phyloP scores from a whole-genome alignment of 2,797 vertebrate genomes.

The Corythornis leucogaster region DNA sequence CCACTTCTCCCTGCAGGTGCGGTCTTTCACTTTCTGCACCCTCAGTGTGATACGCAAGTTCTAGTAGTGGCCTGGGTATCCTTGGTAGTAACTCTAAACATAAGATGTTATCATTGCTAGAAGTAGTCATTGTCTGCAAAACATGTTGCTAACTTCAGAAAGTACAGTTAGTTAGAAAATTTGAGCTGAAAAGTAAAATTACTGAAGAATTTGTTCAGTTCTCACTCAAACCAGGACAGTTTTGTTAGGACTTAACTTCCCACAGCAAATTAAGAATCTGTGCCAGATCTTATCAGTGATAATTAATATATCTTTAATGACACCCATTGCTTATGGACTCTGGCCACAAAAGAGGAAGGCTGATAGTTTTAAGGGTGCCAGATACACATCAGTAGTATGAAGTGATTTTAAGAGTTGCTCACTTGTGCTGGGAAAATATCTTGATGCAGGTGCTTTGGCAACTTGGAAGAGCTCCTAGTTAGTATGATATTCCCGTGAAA shows the following conservation, averaged over 20 bases:
- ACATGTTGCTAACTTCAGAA: no score
- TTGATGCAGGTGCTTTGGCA: not conserved
- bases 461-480: not conserved
- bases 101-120: no score
- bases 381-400: not conserved
- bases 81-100: no score
- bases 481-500: slow-evolving; percentile 1
- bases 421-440: not conserved
- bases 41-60: no score
- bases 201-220: no score
- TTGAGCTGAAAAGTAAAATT: no score
- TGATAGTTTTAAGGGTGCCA: not conserved
- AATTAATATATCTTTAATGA: not conserved
- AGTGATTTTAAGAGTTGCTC: not conserved
- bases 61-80: no score
- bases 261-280: not conserved
- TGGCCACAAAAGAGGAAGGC: not conserved
- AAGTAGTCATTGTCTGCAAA: no score
- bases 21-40: no score
- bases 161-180: no score
- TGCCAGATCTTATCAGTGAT: not conserved
- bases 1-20: no score
- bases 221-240: no score
- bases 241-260: not conserved
- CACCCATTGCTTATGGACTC: not conserved